A percentile compares a stretch with the other conserved stretches of the same genome.
These are phyloP conservation scores for Yponomeuta cagnagella DNA, from an alignment of 2,888 invertebrate species.

Conservation along the genomic window DNA sequence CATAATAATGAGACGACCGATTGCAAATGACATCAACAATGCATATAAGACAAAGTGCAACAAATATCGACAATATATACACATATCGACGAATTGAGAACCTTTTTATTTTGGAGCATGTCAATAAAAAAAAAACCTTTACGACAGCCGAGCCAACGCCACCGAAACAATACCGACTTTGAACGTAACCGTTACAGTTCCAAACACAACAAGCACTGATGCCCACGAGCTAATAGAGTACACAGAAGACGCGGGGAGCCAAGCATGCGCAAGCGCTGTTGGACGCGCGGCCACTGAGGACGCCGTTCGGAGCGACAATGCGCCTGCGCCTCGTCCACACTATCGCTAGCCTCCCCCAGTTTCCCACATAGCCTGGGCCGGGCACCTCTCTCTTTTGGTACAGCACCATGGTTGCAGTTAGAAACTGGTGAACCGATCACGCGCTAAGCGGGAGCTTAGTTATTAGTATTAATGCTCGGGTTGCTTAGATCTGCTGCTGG, in stretches of 20 bases:
- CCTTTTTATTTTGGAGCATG: no score
- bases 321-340: conserved; percentile 40
- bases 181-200: neutral
- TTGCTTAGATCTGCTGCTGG: no score
- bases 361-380: conserved; percentile 53
- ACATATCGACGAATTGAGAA: no score
- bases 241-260: conserved; percentile 18
- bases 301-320: conserved; percentile 68
- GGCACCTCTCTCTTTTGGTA: conserved; percentile 72
- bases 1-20: no score
- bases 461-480: no score
- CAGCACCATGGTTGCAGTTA: conserved; percentile 24
- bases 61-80: no score
- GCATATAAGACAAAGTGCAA: no score
- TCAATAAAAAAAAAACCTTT: neutral
- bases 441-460: conserved; percentile 18
- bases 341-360: conserved; percentile 54
- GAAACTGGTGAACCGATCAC: conserved; percentile 19
- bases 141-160: neutral
- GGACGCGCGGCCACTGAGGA: conserved; percentile 61
- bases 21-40: no score
- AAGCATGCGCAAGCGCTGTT: conserved; percentile 42
- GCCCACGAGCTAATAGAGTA: neutral
- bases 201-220: neutral
- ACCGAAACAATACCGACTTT: neutral